phyloP scores from a whole-genome alignment of 30 jellyfish, hydroid and myxozoan species.

The Phacellophora camtschatica region DNA sequence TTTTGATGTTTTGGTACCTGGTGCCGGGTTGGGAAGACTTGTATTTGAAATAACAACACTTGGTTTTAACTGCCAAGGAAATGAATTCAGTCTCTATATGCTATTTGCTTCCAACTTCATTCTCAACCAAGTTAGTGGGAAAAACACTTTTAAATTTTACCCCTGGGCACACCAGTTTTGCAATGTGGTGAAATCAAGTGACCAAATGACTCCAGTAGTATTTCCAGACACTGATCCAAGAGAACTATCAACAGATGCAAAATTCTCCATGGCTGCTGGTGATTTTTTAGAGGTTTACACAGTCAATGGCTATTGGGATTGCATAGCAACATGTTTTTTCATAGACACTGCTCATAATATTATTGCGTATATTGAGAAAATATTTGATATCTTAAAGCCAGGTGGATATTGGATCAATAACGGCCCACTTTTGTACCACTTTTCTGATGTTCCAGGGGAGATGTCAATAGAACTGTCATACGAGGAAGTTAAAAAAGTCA shows the following conservation, averaged over 20 bases:
- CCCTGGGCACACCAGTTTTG: constrained; percentile 98
- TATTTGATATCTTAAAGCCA: constrained; percentile 70
- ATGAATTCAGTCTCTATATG: constrained; percentile 94
- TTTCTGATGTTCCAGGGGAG: constrained; percentile 86
- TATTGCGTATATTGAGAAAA: constrained; percentile 84
- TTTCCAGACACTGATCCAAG: constrained; percentile 93
- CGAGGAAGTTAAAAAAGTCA: constrained; percentile 77
- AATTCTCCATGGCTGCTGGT: constrained; percentile 97
- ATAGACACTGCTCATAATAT: constrained; percentile 98
- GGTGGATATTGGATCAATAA: constrained; percentile 98
- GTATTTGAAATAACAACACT: constrained; percentile 84
- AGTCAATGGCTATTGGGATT: constrained; percentile 56
- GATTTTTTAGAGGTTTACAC: constrained; percentile 92
- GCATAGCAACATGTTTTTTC: constrained; percentile 88
- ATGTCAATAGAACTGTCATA: constrained; percentile 79
- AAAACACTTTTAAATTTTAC: constrained; percentile 49
- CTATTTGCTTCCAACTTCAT: constrained; percentile 93
- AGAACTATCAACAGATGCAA: constrained; percentile 43
- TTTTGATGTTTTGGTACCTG: constrained; percentile 87
- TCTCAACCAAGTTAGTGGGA: constrained; percentile 33
- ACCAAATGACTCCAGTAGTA: constrained; percentile 67
- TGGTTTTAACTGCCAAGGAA: constrained; percentile 93
- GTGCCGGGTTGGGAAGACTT: constrained; percentile 98
- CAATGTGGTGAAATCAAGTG: constrained; percentile 59
- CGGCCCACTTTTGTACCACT: constrained; percentile 97